Base-by-base conservation (phyloP, 2,888 invertebrate species). In the Gymnoscelis rufifasciata region DNA sequence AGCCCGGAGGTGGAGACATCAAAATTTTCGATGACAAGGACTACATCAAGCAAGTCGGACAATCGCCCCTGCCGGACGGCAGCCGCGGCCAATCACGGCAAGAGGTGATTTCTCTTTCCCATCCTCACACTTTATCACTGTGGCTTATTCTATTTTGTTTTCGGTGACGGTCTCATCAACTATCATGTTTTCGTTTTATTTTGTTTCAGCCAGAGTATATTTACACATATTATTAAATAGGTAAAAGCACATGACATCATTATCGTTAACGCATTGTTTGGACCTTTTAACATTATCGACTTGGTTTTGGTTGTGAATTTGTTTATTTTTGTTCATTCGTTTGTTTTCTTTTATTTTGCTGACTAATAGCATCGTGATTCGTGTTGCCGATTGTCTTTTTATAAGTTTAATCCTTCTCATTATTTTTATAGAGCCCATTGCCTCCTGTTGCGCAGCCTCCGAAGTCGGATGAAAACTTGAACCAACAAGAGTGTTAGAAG, bases 21-120 rank as follows among this genome's bases (percentile, higher is more conserved):
- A 97, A 96, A 90, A 97, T 97, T 72, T 96, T 96, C 81, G 95
- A 96, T 77, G 96, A 96, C 86, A 95, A 94, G 89, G 94, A 94
- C 56, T 96, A 96, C 89, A 91, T 96, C 78, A 94, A 94, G 88
- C 95, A 96, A 89, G 90, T 90, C 47, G 87, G 81, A 13, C 74
- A 73, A 43, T 83, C 88, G 12, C 82, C 88, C 47, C 64, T 79
- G 44, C 83, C 83, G 10, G 74, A 74, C 57, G 45, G 45, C 26
- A 80, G 79, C 54, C 72, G 67, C 57, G 73, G 71, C 48, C 75
- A 79, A 40, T 88, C 88, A 29, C 76, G 83, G 50, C 87, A 88
- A 77, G 89, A 89, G 89, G 89, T 89, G 84, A 86, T 83, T 71
- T 69, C 66, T 59, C 56, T 60, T 56, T 59, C 54, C 65, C 60